Evolutionary conservation across 2,888 invertebrate genomes (phyloP), one percentile per base, ranked within the genome.

Genomic region (Cheiracanthium punctorium): DNA sequence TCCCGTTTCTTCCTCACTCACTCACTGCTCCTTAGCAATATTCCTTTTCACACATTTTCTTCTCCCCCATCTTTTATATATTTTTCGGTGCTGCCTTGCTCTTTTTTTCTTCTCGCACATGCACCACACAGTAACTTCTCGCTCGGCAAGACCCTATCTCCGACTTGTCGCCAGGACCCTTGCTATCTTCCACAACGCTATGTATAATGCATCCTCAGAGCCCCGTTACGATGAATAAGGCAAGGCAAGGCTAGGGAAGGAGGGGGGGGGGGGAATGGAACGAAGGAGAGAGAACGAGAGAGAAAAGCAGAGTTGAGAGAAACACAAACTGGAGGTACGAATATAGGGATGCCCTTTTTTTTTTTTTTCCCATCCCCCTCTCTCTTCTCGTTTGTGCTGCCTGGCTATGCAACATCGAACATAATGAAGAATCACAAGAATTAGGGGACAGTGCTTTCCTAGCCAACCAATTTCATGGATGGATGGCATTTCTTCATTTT

Each of bases 381-480:
- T 24, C 24, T 65, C 28, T 24, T 37, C 33, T n/a, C 69, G 30
- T 17, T 2, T 48, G 33, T 48, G 79, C 73, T 52, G 10, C 17
- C 69, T 69, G 74, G 84, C 73, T 69, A 85, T 85, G 84, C 79
- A 69, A 79, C 79, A 85, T 79, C 84, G 79, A 85, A 73, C 84
- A 85, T 85, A 85, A 85, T 85, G 84, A 85, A 84, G 84, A 79
- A 85, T 85, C 73, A 72, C 73, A 43, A 65, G 84, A 74, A 79
- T 79, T 65, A 74, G 84, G 84, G 74, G 82, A 58, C 76, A 43
- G 71, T 65, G 76, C 70, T 82, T 58, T 58, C 17, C 71, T 76
- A 82, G 82, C 82, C 82, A 82, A 76, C 79, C 84, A 85, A 85
- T 85, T 85, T 85, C 84, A 85, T 79, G 84, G 79, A 67, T 79